Conservation (phyloP, 2,888 invertebrate genomes). For the Acholoe squamosa region DNA sequence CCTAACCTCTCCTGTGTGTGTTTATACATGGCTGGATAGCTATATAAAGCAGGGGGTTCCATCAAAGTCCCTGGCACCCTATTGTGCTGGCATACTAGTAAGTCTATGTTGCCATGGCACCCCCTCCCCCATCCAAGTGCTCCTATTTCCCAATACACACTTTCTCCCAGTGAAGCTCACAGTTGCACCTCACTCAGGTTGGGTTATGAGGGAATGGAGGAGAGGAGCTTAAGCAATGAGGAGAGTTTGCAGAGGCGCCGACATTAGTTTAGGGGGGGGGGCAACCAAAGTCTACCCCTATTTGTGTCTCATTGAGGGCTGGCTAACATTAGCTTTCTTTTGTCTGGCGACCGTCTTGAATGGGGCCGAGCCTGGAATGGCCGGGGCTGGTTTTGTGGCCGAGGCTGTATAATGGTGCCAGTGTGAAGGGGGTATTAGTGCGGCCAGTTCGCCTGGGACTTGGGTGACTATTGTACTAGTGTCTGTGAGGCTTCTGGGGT, state of each 20-base stretch:
- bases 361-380: not conserved
- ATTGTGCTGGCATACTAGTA: not conserved
- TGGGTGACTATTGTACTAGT: not conserved
- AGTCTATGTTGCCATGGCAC: not conserved
- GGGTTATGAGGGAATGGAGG: not conserved
- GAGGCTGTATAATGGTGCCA: not conserved
- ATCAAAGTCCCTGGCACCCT: too few relatives aligned
- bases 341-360: not conserved
- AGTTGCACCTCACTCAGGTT: not conserved
- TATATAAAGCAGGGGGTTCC: too few relatives aligned
- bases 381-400: not conserved
- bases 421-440: conserved; percentile 24
- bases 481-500: not conserved
- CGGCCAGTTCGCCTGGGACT: not conserved
- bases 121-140: not conserved
- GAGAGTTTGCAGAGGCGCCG: not conserved
- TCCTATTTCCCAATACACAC: too few relatives aligned
- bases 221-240: not conserved
- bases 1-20: not conserved
- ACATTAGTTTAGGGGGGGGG: not conserved
- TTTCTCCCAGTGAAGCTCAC: not conserved
- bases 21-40: too few relatives aligned
- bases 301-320: not conserved
- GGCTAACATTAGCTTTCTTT: conserved; percentile 27
- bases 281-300: not conserved